phyloP scores from a whole-genome alignment of 2,797 vertebrate genomes.

The Lepilemur ruficaudatus region DNA sequence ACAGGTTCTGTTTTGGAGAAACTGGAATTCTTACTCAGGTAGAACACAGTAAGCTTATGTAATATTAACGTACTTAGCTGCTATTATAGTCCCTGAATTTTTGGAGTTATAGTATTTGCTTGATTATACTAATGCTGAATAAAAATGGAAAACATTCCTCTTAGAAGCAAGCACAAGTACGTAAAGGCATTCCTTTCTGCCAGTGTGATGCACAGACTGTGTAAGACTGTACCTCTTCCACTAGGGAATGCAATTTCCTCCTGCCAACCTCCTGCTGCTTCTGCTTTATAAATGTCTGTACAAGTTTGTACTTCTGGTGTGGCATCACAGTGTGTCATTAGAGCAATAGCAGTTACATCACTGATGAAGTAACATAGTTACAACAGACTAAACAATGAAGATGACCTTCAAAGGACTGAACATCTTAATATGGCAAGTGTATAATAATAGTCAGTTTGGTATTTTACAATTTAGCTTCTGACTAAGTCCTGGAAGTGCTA shows the following conservation, averaged over 20 bases:
- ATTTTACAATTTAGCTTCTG: not conserved
- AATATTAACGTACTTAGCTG: not conserved
- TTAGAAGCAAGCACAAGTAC: not conserved
- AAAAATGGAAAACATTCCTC: not conserved
- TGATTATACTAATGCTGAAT: not conserved
- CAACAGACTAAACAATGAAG: not conserved
- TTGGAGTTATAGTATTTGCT: not conserved
- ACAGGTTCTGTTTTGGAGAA: not conserved
- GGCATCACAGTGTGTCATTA: not conserved
- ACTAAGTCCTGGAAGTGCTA: not conserved
- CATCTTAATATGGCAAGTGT: not conserved
- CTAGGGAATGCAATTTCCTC: not conserved
- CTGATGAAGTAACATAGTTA: not conserved
- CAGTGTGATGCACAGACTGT: fast-evolving
- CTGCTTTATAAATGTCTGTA: slow-evolving; percentile 11
- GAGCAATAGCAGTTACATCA: not conserved
- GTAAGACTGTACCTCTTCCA: not conserved
- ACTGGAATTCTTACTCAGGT: not conserved
- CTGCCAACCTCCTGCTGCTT: not conserved
- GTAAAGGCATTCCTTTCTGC: not conserved
- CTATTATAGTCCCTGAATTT: not conserved
- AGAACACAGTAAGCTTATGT: not conserved
- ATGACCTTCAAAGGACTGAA: not conserved
- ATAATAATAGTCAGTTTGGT: not conserved
- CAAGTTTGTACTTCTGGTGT: not conserved